Evolutionary conservation across 2,113 vertebrate species (phyloP).

Genomic region (Nettapus auritus): DNA sequence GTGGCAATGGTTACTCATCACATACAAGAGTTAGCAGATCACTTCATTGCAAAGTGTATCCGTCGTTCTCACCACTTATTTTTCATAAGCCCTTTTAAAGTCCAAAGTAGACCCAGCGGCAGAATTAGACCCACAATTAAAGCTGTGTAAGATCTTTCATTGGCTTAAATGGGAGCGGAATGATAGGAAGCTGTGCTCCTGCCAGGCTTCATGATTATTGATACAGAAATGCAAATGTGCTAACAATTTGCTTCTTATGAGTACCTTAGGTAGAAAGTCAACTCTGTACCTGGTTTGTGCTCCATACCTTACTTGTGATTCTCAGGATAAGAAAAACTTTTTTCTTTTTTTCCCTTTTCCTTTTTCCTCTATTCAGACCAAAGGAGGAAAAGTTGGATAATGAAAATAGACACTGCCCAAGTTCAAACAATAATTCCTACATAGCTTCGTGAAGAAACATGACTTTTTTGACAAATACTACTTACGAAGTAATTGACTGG

Average conservation of each 20-base stretch:
- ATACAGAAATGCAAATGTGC: rapidly evolving
- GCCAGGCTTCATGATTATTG: background rate
- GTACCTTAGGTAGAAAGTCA: background rate
- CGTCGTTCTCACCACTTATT: conserved; percentile 48
- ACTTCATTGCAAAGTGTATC: background rate
- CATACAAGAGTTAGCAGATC: conserved; percentile 14
- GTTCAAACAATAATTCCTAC: background rate
- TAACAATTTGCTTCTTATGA: background rate
- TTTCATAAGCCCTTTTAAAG: conserved; percentile 36
- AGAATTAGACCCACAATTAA: background rate
- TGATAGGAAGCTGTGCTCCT: background rate
- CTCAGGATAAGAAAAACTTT: background rate
- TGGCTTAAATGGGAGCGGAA: background rate
- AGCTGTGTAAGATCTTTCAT: background rate
- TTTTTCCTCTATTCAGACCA: background rate
- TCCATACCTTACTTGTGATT: background rate
- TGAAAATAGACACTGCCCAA: background rate
- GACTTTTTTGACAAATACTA: background rate
- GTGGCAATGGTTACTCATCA: conserved; percentile 73
- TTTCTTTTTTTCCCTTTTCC: background rate
- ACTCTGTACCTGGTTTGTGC: background rate
- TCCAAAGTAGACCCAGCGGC: conserved; percentile 33
- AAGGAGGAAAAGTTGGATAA: background rate
- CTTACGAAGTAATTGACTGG: background rate
- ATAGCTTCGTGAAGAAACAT: background rate